Percentiles rank a stretch among this genome's conserved stretches.
phyloP scores from a whole-genome alignment of 2,888 invertebrate species.

The Athripsodes cinereus region DNA sequence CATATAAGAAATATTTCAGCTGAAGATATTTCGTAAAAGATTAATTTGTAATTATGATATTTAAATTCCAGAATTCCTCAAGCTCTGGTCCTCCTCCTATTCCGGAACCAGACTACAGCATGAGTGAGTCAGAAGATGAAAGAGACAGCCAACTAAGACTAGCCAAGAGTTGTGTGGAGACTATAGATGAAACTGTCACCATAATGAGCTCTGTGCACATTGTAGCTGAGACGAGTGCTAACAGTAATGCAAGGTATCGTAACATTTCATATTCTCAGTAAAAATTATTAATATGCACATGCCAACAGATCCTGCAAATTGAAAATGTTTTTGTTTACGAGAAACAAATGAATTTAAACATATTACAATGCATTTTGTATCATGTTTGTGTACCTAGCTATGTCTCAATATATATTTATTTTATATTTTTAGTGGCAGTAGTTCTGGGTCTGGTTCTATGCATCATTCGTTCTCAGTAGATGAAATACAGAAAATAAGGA shows the following conservation, averaged over 20 bases:
- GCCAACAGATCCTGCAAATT: neutral
- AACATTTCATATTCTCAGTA: neutral
- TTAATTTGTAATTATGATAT: too few species aligned
- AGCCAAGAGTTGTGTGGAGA: constrained; percentile 50
- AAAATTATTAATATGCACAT: neutral
- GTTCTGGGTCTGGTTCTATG: constrained; percentile 68
- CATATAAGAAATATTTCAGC: too few species aligned
- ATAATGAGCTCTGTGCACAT: constrained; percentile 32
- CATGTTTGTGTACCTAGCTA: too few species aligned
- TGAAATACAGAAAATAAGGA: constrained; percentile 82
- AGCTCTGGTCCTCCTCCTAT: constrained; percentile 64
- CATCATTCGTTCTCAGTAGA: constrained; percentile 84
- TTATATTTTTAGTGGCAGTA: constrained; percentile 57
- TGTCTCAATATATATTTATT: too few species aligned
- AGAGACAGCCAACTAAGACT: constrained; percentile 45
- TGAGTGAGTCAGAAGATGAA: constrained; percentile 79
- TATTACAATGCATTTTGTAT: too few species aligned
- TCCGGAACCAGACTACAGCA: constrained; percentile 87
- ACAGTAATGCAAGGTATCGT: constrained; percentile 62
- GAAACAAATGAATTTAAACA: too few species aligned
- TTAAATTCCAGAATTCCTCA: constrained; percentile 38
- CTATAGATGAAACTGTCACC: constrained; percentile 42
- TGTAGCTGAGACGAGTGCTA: constrained; percentile 64
- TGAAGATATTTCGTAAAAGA: too few species aligned
- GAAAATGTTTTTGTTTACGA: neutral